These are phyloP conservation scores for Chesias legatella DNA, from an alignment of 2,888 invertebrate genomes.

Conservation along the genomic window DNA sequence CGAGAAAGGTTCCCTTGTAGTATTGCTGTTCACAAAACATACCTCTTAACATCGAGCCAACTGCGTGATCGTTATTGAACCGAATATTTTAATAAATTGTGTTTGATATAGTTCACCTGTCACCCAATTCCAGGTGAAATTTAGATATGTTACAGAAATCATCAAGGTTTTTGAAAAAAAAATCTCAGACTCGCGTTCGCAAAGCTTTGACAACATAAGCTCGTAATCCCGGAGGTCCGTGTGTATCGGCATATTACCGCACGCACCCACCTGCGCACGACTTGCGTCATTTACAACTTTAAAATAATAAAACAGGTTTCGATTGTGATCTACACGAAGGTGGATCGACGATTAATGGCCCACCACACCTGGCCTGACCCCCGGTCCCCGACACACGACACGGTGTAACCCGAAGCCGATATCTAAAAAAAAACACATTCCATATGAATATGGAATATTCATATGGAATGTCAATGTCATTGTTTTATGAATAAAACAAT, in stretches of 20 bases:
- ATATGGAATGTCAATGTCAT: no score
- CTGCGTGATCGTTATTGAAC: no score
- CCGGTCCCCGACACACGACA: conserved; percentile 40
- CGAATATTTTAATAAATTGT: no score
- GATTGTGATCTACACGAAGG: conserved; percentile 76
- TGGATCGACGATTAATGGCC: conserved; percentile 71
- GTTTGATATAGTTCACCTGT: no score
- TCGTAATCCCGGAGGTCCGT: conserved; percentile 38
- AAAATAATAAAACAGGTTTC: conserved; percentile 78
- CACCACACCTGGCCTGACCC: conserved; percentile 59
- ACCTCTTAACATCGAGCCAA: no score
- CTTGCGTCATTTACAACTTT: conserved; percentile 79
- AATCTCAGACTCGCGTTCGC: no score
- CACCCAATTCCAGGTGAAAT: no score
- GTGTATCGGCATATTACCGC: conserved; percentile 50
- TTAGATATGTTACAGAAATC: no score
- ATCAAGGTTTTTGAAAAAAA: no score
- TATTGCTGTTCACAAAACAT: no score
- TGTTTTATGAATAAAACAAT: conserved; percentile 49
- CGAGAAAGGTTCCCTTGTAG: no score
- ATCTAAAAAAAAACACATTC: conserved; percentile 44
- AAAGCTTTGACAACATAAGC: conserved; percentile 11
- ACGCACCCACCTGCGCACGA: conserved; percentile 68
- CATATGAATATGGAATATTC: no score
- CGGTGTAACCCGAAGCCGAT: conserved; percentile 46